Percentiles rank a stretch among this genome's conserved stretches.
Evolutionary conservation across 2,888 invertebrate genomes (phyloP).

Genomic region (Pristionchus mayeri): DNA sequence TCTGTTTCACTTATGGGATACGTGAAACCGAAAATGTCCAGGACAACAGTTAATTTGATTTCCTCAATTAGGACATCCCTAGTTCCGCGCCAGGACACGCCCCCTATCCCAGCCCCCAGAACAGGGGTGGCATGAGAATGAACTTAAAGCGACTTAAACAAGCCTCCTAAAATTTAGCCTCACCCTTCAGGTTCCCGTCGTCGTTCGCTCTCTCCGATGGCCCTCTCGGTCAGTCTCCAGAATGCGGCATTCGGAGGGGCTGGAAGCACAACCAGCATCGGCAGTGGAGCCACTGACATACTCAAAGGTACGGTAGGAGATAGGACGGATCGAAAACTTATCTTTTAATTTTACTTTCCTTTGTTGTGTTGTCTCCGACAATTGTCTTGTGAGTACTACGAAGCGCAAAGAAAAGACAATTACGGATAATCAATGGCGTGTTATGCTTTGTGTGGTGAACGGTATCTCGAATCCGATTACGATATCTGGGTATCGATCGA

Average conservation of each 20-base stretch:
- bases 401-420: conserved; percentile 30
- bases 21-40: no score
- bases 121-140: no score
- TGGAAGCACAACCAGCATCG: conserved; percentile 6
- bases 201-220: conserved; percentile 57
- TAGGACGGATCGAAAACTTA: conserved; percentile 12
- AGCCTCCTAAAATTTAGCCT: no score
- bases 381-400: conserved; percentile 22
- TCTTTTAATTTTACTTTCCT: not conserved
- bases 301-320: conserved; percentile 39
- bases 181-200: conserved; percentile 52
- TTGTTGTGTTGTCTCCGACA: not conserved
- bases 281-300: conserved; percentile 17
- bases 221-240: conserved; percentile 48
- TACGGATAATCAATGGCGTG: not conserved
- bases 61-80: no score
- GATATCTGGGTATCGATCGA: conserved; percentile 34
- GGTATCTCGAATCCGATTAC: not conserved
- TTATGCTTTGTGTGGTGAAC: conserved; percentile 27
- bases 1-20: no score
- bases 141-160: no score
- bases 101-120: no score
- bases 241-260: conserved; percentile 42
- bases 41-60: no score
- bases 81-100: no score